Evolutionary conservation across 2,113 vertebrate species (phyloP).

Genomic region (Pteruthius melanotis): DNA sequence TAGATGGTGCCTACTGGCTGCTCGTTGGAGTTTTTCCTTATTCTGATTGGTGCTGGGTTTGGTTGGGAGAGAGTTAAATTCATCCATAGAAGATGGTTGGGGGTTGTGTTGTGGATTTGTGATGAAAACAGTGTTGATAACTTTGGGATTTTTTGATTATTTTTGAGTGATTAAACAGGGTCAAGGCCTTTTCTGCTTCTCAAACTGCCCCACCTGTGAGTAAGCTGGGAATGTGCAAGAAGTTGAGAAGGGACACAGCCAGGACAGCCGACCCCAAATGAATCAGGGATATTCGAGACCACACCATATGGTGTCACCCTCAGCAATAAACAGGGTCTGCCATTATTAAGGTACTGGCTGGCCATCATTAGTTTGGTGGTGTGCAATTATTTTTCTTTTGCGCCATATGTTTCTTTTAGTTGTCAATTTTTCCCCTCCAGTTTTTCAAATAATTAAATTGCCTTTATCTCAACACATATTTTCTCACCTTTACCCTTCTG

Average conservation of each 20-base stretch:
- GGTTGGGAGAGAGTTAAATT: not conserved
- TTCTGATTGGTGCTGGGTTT: not conserved
- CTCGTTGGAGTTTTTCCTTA: not conserved
- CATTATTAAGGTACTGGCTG: not conserved
- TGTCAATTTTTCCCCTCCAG: not conserved
- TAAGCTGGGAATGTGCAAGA: not conserved
- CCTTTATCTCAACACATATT: not conserved
- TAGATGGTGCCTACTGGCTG: not conserved
- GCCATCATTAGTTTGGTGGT: not conserved
- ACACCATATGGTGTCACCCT: fast-evolving
- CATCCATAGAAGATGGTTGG: not conserved
- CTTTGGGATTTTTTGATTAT: not conserved
- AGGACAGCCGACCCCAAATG: not conserved
- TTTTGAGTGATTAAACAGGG: not conserved
- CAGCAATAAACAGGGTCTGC: not conserved
- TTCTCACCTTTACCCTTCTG: not conserved
- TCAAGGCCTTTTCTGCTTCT: not conserved
- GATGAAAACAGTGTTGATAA: not conserved
- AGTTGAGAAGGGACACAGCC: not conserved
- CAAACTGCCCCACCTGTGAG: not conserved
- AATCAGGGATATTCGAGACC: not conserved
- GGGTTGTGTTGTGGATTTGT: not conserved
- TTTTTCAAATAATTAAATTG: not conserved
- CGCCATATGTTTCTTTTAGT: not conserved
- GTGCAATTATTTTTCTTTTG: not conserved